These are phyloP conservation scores for Cercopithecus petaurista DNA, from an alignment of 2,797 vertebrate genomes.

Conservation along the genomic window DNA sequence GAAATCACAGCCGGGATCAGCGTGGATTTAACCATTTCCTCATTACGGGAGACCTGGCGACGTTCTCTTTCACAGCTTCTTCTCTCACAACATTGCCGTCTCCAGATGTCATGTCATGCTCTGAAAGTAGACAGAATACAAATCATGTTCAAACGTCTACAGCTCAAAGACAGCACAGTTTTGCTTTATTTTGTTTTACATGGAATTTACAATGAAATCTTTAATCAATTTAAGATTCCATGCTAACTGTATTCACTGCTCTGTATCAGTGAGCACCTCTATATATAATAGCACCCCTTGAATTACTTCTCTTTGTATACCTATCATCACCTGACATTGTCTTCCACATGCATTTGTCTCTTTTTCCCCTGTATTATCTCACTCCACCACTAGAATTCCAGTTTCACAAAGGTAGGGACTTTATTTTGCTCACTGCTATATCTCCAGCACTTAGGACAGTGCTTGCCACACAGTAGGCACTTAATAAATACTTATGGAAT, in stretches of 20 bases:
- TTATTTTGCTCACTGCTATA: background rate
- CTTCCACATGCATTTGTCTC: background rate
- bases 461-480: background rate
- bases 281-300: background rate
- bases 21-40: slow-evolving; percentile 93
- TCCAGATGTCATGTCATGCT: slow-evolving; percentile 92
- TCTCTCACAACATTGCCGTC: slow-evolving; percentile 88
- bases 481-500: background rate
- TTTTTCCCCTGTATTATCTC: background rate
- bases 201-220: background rate
- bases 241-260: background rate
- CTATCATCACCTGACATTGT: background rate
- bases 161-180: background rate
- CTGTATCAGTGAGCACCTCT: background rate
- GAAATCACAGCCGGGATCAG: slow-evolving; percentile 86
- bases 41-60: slow-evolving; percentile 79
- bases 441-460: background rate
- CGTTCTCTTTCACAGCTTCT: slow-evolving; percentile 85
- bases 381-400: background rate
- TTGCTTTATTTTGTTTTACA: background rate
- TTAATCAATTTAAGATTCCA: background rate
- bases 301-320: background rate
- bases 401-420: background rate
- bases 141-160: background rate
- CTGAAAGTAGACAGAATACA: slow-evolving; percentile 83